Conservation (phyloP, 2,797 vertebrate species). For the Clamator glandarius region DNA sequence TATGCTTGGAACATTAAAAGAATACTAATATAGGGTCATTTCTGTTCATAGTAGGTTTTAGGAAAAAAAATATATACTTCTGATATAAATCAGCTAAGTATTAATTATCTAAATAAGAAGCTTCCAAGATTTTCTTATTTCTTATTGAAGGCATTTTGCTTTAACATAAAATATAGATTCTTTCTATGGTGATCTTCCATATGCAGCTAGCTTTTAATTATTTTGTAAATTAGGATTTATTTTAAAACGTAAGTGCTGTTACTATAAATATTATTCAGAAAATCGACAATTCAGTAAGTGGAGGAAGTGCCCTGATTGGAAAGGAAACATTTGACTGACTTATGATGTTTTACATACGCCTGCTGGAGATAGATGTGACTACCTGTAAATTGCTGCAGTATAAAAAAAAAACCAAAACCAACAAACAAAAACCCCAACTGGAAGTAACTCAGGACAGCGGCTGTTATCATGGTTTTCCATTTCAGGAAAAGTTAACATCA, state of each 20-base stretch:
- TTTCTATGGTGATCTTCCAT: neutral
- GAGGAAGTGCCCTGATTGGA: constrained; percentile 20
- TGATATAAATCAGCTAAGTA: neutral
- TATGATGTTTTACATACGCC: neutral
- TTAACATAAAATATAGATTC: neutral
- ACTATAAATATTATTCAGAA: neutral
- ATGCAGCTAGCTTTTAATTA: constrained; percentile 17
- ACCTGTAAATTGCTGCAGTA: constrained; percentile 26
- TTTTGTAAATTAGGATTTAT: constrained; percentile 23
- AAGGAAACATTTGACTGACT: constrained; percentile 28
- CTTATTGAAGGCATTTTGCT: neutral
- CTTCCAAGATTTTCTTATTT: neutral
- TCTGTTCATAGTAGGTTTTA: neutral
- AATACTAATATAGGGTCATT: neutral
- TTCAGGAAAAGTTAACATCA: constrained; percentile 67
- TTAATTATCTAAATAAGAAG: neutral
- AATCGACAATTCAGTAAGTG: constrained; percentile 1
- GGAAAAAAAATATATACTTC: neutral
- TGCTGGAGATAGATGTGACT: constrained; percentile 36
- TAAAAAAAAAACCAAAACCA: neutral
- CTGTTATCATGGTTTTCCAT: constrained; percentile 38
- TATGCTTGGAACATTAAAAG: neutral
- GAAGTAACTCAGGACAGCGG: constrained; percentile 57
- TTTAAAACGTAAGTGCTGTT: neutral
- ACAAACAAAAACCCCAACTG: neutral